A percentile compares a stretch with the other conserved stretches of the same genome.
Evolutionary conservation across 1,140 invertebrate genomes (phyloP).

Genomic region (Halesus radiatus): DNA sequence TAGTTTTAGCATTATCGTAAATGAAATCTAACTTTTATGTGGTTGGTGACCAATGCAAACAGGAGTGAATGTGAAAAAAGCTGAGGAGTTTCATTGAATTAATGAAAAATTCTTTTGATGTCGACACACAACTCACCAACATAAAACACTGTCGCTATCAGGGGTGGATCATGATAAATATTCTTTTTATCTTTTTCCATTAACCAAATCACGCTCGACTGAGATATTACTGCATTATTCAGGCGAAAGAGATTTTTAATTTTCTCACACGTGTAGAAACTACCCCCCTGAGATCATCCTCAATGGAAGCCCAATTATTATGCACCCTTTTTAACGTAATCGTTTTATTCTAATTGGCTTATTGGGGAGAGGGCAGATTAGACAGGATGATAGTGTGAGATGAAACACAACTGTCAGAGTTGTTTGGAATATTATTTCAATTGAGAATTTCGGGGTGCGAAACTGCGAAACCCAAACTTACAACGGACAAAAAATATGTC

Average conservation of each 20-base stretch:
- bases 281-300: not conserved
- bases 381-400: constrained; percentile 5
- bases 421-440: not conserved
- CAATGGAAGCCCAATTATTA: constrained; percentile 48
- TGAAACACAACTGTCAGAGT: constrained; percentile 18
- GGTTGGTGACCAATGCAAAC: too few species aligned
- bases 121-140: not conserved
- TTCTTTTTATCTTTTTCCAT: not conserved
- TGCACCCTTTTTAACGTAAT: constrained; percentile 49
- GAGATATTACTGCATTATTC: constrained; percentile 12
- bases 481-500: not conserved
- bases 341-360: constrained; percentile 54
- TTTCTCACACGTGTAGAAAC: constrained; percentile 2
- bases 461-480: not conserved
- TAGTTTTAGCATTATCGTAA: too few species aligned
- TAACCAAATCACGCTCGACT: not conserved
- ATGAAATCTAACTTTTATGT: too few species aligned
- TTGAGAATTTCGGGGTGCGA: not conserved
- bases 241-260: constrained; percentile 4
- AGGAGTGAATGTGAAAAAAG: too few species aligned
- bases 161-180: not conserved
- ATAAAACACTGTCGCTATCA: not conserved
- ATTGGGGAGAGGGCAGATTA: not conserved
- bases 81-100: too few species aligned
- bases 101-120: too few species aligned